Conservation (phyloP, 2,113 vertebrate genomes). For the Pelvicachromis taeniatus region DNA sequence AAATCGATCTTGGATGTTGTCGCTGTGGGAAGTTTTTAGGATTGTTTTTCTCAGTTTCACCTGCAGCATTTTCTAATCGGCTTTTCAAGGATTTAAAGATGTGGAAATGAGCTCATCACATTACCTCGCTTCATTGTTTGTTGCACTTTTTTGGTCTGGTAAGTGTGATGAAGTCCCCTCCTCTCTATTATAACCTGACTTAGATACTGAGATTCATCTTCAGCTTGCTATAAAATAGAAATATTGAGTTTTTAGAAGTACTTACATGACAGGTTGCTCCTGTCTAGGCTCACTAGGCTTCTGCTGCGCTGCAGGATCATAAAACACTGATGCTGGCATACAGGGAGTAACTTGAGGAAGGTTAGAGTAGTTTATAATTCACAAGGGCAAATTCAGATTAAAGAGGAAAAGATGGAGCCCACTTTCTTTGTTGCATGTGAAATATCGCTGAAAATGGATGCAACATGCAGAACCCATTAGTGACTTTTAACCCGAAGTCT, state of each 20-base stretch:
- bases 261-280: not conserved
- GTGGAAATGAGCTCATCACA: constrained; percentile 18
- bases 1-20: not conserved
- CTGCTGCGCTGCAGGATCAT: not conserved
- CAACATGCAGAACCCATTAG: not conserved
- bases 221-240: not conserved
- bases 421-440: not conserved
- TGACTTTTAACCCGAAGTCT: not conserved
- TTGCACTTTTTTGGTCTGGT: constrained; percentile 60
- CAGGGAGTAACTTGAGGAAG: not conserved
- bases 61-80: not conserved
- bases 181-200: not conserved
- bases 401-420: not conserved
- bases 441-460: not conserved
- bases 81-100: constrained; percentile 10
- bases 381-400: not conserved
- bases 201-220: not conserved
- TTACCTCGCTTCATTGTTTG: not conserved
- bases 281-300: not conserved
- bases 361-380: not conserved
- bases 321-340: not conserved
- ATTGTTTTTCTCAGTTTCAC: not conserved
- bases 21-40: not conserved
- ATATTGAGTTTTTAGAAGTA: not conserved
- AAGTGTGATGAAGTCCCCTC: constrained; percentile 43